Evolutionary conservation across 2,113 vertebrate genomes (phyloP).

Genomic region (Argyrosomus japonicus): DNA sequence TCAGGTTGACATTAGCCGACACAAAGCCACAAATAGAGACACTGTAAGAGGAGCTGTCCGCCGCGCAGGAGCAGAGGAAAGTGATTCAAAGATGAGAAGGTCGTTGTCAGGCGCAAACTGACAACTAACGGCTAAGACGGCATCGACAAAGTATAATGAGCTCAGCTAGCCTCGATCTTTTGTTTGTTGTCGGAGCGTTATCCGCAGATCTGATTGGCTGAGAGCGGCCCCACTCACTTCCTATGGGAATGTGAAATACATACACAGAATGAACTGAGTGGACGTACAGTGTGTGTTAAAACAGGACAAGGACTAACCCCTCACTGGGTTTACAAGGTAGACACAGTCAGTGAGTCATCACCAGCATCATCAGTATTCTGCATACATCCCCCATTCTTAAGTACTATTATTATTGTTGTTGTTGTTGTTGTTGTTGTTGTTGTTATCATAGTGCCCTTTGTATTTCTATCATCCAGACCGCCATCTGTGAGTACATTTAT

Average conservation of each 20-base stretch:
- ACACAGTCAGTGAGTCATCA: neutral
- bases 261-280: neutral
- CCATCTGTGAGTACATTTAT: no score
- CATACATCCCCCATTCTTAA: neutral
- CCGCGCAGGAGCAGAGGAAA: neutral
- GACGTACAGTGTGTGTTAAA: neutral
- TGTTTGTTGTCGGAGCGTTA: conserved; percentile 87
- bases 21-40: conserved; percentile 37
- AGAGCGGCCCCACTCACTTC: conserved; percentile 78
- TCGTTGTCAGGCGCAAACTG: conserved; percentile 13
- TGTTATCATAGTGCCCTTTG: no score
- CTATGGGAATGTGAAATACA: conserved; percentile 64
- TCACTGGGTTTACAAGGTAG: conserved; percentile 6
- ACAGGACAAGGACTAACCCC: neutral
- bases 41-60: neutral
- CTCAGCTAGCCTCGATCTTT: conserved; percentile 83
- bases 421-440: no score
- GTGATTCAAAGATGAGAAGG: neutral
- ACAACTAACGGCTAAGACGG: conserved; percentile 38
- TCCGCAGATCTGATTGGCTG: conserved; percentile 81
- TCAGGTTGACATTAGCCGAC: conserved; percentile 67
- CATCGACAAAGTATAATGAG: conserved; percentile 59
- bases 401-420: neutral
- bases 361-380: neutral
- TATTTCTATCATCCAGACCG: no score